Evolutionary conservation across 2,888 invertebrate species (phyloP), one percentile per base, ranked within the genome.

Genomic region (Himalopsyche anomala): DNA sequence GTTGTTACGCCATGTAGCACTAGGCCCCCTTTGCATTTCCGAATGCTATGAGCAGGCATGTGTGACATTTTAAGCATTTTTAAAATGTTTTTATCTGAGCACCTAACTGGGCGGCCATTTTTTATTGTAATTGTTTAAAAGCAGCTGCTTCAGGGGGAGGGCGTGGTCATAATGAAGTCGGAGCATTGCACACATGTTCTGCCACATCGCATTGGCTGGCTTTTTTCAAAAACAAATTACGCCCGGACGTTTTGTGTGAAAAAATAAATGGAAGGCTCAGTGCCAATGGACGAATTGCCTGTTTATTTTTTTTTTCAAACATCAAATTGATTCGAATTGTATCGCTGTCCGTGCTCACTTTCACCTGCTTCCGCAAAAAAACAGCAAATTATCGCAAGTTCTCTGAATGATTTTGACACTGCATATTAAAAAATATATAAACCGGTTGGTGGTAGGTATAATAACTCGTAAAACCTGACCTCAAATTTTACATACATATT

Each of bases 161-260:
- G 87, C 87, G 87, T 86, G 87, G 87, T 83, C 80, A 81, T 84
- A 62, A 80, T 80, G 42, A 19, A 62, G 19, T 12, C 62, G 8
- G 62, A 51, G 40, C 82, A 81, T 54, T 80, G 40, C 82, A 82
- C 69, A 80, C 80, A 81, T 81, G 83, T 81, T 74, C 86, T 81
- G 81, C 81, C 80, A 80, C 82, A 80, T 82, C 55, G 85, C 74
- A 87, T 87, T 87, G 87, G 87, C 74, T 84, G 81, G 62, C 74
- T 42, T 84, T 84, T 81, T 81, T 62, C 62, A 62, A 62, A 62
- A 62, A 62, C 62, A 81, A 84, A 83, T 83, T 81, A 87, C 80
- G 42, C 54, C 45, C 81, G 80, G 56, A 28, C 62, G 28, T 62
- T 62, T 62, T 62, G 62, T 62, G 62, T 62, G 62, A 62, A 62